Evolutionary conservation across 2,888 invertebrate species (phyloP).

Genomic region (Meiosimyza decipiens): DNA sequence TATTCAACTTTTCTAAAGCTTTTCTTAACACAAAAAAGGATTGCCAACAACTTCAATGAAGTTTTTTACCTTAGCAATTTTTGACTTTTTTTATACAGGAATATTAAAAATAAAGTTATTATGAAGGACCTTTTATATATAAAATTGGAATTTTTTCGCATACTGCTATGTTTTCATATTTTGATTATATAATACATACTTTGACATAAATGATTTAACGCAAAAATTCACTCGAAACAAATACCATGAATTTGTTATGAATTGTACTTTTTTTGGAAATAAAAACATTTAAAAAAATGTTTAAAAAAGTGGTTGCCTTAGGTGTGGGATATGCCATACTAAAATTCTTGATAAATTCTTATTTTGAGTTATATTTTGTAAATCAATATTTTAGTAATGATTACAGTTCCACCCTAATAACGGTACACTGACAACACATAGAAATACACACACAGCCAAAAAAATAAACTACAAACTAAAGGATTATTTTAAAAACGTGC

Average conservation of each 20-base stretch:
- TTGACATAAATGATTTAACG: background rate
- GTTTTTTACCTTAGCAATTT: background rate
- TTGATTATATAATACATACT: no score
- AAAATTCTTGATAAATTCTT: no score
- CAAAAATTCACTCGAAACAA: background rate
- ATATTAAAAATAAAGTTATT: no score
- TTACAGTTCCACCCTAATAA: background rate
- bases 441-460: constrained; percentile 41
- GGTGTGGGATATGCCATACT: no score
- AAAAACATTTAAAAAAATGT: background rate
- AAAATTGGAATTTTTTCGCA: no score
- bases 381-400: background rate
- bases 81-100: no score
- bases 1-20: no score
- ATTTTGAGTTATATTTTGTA: background rate
- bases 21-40: background rate
- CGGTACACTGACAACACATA: constrained; percentile 28
- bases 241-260: no score
- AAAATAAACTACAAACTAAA: constrained; percentile 43
- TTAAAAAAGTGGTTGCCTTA: background rate
- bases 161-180: no score
- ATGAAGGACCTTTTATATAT: no score
- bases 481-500: constrained; percentile 49
- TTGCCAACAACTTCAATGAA: constrained; percentile 6
- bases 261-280: no score